phyloP scores from a whole-genome alignment of 1,140 invertebrate genomes.

The Coptotermes formosanus region DNA sequence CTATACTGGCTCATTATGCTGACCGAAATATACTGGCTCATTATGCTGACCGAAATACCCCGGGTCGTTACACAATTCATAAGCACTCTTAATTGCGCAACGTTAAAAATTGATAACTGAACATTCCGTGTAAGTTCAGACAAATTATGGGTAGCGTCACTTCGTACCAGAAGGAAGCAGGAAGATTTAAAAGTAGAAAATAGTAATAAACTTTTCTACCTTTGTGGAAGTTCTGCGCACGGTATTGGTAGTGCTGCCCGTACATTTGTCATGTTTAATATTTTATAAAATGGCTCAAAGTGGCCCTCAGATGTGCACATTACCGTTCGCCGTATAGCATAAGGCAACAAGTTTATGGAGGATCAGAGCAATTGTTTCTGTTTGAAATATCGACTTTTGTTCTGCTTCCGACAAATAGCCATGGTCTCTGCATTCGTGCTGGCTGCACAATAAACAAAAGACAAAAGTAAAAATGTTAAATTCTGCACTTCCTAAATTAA shows the following conservation, averaged over 20 bases:
- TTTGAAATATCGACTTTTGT: neutral
- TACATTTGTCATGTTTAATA: slow-evolving; percentile 8
- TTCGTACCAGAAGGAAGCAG: neutral
- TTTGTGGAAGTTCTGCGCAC: neutral
- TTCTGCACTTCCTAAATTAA: too few species aligned
- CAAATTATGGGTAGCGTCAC: neutral
- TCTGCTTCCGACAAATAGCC: too few species aligned
- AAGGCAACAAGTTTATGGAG: neutral
- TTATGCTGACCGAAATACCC: too few species aligned
- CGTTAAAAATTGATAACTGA: neutral
- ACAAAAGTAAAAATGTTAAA: too few species aligned
- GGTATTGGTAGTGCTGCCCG: too few species aligned
- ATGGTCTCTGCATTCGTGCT: too few species aligned
- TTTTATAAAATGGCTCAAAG: neutral
- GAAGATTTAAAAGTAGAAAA: neutral
- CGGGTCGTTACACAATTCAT: too few species aligned
- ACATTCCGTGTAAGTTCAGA: neutral
- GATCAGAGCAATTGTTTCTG: neutral
- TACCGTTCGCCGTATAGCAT: neutral
- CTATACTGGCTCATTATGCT: too few species aligned
- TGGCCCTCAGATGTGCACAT: neutral
- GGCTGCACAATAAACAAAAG: too few species aligned
- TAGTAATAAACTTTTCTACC: neutral
- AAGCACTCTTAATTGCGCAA: too few species aligned
- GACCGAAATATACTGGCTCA: too few species aligned